Conservation (phyloP, 2,888 invertebrate genomes). For the Diarsia mendica region DNA sequence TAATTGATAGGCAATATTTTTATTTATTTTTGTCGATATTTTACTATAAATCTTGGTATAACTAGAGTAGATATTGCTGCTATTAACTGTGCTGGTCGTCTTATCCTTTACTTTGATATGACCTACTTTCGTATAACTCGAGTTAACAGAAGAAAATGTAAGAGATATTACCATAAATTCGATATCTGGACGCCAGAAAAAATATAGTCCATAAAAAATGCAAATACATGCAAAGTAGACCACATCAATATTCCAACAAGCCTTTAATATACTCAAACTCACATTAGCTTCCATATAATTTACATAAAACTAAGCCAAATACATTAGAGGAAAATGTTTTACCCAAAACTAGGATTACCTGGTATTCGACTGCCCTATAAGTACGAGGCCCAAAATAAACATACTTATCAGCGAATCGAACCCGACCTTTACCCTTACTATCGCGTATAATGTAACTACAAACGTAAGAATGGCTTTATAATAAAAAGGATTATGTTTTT, state of each 20-base stretch:
- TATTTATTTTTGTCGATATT: neutral
- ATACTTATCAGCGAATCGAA: conserved; percentile 66
- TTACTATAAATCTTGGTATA: neutral
- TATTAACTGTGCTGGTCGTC: too few relatives aligned
- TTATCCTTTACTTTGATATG: too few relatives aligned
- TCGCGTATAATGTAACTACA: conserved; percentile 55
- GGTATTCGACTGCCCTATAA: conserved; percentile 54
- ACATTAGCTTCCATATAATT: conserved; percentile 43
- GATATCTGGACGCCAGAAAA: neutral
- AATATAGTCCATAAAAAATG: neutral
- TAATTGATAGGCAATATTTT: too few relatives aligned
- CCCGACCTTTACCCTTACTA: conserved; percentile 51
- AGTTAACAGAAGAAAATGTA: neutral
- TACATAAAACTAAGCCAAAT: conserved; percentile 44
- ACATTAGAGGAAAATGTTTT: conserved; percentile 49
- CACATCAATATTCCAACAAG: conserved; percentile 34
- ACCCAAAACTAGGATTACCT: conserved; percentile 69
- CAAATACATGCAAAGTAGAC: conserved; percentile 20
- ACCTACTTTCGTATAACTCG: neutral
- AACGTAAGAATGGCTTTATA: conserved; percentile 58
- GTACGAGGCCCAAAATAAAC: conserved; percentile 67
- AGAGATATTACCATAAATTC: neutral
- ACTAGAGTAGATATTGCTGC: neutral
- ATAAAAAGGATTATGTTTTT: conserved; percentile 59
- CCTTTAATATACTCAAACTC: conserved; percentile 30